Evolutionary conservation across 2,888 invertebrate species (phyloP), one percentile per base, ranked within the genome.

Genomic region (Drosophila formosana): DNA sequence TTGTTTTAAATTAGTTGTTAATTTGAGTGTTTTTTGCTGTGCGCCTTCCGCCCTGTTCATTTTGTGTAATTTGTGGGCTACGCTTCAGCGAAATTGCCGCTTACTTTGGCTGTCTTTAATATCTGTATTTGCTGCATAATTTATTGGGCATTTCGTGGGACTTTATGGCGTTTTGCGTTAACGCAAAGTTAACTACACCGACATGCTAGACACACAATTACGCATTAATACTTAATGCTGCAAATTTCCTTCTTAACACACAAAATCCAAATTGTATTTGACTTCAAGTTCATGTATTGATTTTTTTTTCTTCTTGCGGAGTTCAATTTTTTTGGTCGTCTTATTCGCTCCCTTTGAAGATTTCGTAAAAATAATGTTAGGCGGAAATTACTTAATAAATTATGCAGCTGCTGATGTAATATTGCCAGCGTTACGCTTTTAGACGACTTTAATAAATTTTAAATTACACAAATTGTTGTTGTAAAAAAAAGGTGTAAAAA

Each of bases 1-100:
- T 66, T 75, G 79, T 78, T 84, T 87, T 75, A 87, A 84, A 84
- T 84, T 77, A 79, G 71, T 73, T 83, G 77, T 77, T 83, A 77
- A 87, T 87, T 84, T 79, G 65, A 79, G 56, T 66, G 67, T 67
- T 61, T 58, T 67, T 75, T 67, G 55, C 53, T 50, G 56, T 41
- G 30, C 30, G 52, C n/a, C 39, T 30, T 43, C 53, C 25, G 13
- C 50, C 51, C 39, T 47, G 34, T 25, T 39, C 57, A 43, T 43
- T 28, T 39, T 30, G 7, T 52, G 34, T 57, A 25, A 52, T 65
- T 46, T 65, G 26, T 47, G 28, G 13, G n/a, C 25, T 46, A 37
- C 30, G 34, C 52, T 37, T 52, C 3, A 9, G 23, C 32, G n/a
- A 52, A 64, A 34, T 58, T 58, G 47, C 8, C 13, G 43, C 23